Conservation (phyloP, 2,797 vertebrate genomes). For the Merluccius polli region DNA sequence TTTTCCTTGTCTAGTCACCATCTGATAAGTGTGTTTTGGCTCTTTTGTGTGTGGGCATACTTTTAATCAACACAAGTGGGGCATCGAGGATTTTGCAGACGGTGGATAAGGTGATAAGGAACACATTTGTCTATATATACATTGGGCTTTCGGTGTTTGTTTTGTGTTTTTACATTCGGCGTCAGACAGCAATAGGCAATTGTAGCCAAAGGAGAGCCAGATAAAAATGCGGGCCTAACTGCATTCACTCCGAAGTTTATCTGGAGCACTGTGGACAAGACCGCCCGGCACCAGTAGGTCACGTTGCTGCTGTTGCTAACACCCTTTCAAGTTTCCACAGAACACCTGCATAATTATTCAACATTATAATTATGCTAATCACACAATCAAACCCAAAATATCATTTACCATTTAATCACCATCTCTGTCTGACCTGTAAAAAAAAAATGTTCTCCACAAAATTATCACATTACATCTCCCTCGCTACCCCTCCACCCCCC, state of each 20-base stretch:
- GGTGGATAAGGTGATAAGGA: conserved; percentile 55
- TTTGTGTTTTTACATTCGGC: background rate
- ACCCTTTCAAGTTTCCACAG: background rate
- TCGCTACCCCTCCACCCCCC: too few species aligned
- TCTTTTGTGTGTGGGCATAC: conserved; percentile 59
- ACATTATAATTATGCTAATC: background rate
- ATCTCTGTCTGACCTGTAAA: too few species aligned
- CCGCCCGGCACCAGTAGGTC: background rate
- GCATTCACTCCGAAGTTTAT: background rate
- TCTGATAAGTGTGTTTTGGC: conserved; percentile 67
- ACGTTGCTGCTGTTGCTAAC: background rate
- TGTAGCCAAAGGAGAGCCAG: background rate
- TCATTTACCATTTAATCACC: too few species aligned
- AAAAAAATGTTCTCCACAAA: too few species aligned
- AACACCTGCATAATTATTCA: background rate
- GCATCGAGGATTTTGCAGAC: background rate
- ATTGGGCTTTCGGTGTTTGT: conserved; percentile 20
- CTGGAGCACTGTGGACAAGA: background rate
- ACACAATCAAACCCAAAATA: background rate
- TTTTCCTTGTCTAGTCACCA: conserved; percentile 60
- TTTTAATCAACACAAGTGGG: conserved; percentile 64
- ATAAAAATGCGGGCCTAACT: background rate
- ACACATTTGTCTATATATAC: conserved; percentile 43
- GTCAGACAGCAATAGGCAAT: background rate
- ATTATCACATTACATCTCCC: too few species aligned